A percentile compares a stretch with the other conserved stretches of the same genome.
Conservation (phyloP, 2,113 vertebrate species). For the Sturnus vulgaris region DNA sequence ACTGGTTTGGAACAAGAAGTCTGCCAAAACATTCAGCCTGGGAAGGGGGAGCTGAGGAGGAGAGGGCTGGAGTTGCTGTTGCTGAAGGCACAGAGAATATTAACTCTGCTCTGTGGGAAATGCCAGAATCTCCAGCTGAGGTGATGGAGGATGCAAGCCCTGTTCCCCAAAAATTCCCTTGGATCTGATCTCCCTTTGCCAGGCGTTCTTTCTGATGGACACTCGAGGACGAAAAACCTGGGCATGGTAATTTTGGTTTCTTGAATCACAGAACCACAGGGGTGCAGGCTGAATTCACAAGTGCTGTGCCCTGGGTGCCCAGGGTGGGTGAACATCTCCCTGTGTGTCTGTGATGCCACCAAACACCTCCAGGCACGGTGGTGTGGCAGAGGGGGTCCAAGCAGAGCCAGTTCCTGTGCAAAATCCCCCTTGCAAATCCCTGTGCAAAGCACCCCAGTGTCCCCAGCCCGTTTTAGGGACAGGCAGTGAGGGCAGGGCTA, state of each 20-base stretch:
- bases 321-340: background rate
- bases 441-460: background rate
- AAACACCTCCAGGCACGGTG: rapidly evolving
- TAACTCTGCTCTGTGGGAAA: background rate
- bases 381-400: rapidly evolving
- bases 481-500: background rate
- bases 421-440: background rate
- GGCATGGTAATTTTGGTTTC: background rate
- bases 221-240: background rate
- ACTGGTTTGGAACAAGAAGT: constrained; percentile 59
- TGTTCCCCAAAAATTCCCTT: background rate
- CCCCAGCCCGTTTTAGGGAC: background rate
- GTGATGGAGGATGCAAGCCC: background rate
- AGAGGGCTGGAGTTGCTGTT: background rate
- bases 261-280: rapidly evolving
- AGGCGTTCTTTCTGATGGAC: rapidly evolving
- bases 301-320: rapidly evolving
- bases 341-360: background rate
- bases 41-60: constrained; percentile 4
- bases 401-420: background rate
- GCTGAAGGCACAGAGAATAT: background rate
- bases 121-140: background rate
- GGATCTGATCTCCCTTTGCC: background rate
- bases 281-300: background rate
- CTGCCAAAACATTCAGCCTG: background rate